Conservation (phyloP, 2,797 vertebrate species). For the Crocodylus rhombifer region DNA sequence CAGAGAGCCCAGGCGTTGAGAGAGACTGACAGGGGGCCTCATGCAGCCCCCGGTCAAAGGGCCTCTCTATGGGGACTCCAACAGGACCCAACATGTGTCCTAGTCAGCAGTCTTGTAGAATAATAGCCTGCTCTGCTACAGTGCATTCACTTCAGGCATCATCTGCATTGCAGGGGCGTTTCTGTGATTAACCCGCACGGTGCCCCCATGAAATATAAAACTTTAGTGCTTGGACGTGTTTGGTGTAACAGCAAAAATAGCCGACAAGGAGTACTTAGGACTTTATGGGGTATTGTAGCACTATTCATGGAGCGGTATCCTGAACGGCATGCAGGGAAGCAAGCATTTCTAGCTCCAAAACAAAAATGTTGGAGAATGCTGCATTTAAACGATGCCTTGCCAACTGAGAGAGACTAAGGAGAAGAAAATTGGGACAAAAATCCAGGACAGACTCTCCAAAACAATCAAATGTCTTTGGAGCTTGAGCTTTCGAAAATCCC, state of each 20-base stretch:
- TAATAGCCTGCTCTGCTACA: neutral
- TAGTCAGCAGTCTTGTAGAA: neutral
- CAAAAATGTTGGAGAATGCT: neutral
- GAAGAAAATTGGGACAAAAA: neutral
- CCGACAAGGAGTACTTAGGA: fast-evolving
- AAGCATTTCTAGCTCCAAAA: neutral
- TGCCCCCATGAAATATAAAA: neutral
- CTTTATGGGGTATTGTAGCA: neutral
- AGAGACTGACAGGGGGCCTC: neutral
- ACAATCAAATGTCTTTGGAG: neutral
- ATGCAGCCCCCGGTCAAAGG: neutral
- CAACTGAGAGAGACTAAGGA: neutral
- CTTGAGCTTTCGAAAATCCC: neutral
- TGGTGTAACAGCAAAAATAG: neutral
- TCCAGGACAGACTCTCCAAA: neutral
- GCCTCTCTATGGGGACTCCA: neutral
- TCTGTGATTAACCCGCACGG: neutral
- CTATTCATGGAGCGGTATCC: neutral
- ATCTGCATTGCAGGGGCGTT: neutral
- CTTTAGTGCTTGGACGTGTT: neutral
- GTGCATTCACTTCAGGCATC: neutral
- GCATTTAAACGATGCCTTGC: neutral
- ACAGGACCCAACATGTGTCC: neutral
- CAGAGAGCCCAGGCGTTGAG: neutral
- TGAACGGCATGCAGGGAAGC: neutral